Evolutionary conservation across 2,797 vertebrate species (phyloP).

Genomic region (Halcyon badia): DNA sequence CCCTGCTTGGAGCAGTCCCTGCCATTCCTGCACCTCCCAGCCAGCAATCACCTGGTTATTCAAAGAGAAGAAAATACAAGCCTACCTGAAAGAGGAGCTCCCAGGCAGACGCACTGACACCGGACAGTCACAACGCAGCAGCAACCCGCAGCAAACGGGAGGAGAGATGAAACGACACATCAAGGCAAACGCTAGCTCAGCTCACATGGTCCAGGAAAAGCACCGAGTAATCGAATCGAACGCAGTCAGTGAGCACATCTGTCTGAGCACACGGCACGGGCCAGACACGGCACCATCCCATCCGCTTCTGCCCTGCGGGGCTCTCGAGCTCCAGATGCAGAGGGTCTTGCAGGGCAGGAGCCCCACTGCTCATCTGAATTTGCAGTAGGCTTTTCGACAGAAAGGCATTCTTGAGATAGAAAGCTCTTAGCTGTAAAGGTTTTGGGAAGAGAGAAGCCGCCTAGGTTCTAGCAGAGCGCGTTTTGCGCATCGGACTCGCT

Average conservation of each 20-base stretch:
- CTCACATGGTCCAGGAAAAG: background rate
- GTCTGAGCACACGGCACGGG: background rate
- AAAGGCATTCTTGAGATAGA: background rate
- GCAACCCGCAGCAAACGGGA: background rate
- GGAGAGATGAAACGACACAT: background rate
- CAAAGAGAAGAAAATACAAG: background rate
- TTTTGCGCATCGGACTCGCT: background rate
- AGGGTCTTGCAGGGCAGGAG: background rate
- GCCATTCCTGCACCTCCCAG: background rate
- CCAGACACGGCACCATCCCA: background rate
- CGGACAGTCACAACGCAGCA: background rate
- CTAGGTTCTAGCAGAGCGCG: background rate
- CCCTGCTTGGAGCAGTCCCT: background rate
- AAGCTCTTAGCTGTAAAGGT: background rate
- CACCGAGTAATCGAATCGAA: background rate
- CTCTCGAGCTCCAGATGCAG: background rate
- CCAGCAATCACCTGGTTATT: background rate
- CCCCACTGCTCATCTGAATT: background rate
- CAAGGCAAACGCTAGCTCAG: background rate
- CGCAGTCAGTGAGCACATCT: background rate
- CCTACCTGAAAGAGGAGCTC: conserved; percentile 33
- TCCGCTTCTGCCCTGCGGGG: background rate
- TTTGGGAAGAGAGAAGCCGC: background rate
- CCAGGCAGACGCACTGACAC: background rate
- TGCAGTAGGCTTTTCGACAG: background rate